Base-by-base conservation (phyloP, 92 coral and sea anemone genomes). In the Zoanthus sociatus region DNA sequence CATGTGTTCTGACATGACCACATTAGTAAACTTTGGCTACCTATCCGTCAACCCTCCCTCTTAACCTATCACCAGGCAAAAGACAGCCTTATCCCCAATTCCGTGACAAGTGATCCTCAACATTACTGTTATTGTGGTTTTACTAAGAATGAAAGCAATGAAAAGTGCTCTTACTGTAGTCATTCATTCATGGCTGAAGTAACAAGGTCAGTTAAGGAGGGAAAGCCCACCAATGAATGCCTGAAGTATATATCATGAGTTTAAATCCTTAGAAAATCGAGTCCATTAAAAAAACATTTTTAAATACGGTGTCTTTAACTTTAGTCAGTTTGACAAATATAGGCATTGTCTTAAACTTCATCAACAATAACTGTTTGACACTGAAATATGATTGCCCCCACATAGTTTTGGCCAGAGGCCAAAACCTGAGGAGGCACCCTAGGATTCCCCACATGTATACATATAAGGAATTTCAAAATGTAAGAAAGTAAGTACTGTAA, bases 91-190 rank as follows among this genome's bases (percentile, higher is more conserved):
- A 88, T 89, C 30, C 96, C 96, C 51, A 73, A 45, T 13, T 75
- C 87, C 18, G 88, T 91, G 18, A 47, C 58, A 15, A n/a, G 10
- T 11, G 91, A 91, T 64, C 73, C 86, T 47, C 83, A 58, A 44
- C 76, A 86, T 77, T 79, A 21, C 70, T 93, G 96, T 55, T 91
- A 68, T 61, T 91, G 94, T 72, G 96, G 92, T 15, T 87, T 87
- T 79, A 11, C 84, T 13, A 93, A 90, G 54, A 76, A 42, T 84
- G 91, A 20, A 53, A 14, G 42, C 13, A 54, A 55, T 1, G 85
- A 90, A 17, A 82, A 79, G 54, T 88, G 93, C 83, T 73, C 18
- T 71, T 88, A 73, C 69, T 90, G 94, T 87, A 66, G 90, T 70
- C 93, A 92, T 45, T 26, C 5, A 8, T 69, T 85, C 70, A 89